phyloP scores from a whole-genome alignment of 2,888 invertebrate species.

The Drosophila kambysellisi region DNA sequence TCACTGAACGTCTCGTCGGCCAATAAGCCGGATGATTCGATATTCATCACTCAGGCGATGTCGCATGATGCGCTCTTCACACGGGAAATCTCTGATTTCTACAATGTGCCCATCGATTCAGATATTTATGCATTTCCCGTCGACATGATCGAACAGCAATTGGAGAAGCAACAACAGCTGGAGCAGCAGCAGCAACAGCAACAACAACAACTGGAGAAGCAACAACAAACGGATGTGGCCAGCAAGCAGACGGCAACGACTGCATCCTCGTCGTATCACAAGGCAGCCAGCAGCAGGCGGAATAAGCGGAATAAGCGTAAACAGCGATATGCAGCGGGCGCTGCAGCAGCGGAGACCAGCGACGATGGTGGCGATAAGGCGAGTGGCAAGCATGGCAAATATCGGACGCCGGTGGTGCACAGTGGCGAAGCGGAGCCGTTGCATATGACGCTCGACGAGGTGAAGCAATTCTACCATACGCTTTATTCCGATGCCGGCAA shows the following conservation, averaged over 20 bases:
- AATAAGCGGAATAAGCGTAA: slow-evolving; percentile 83
- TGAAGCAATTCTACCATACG: slow-evolving; percentile 92
- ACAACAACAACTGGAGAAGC: slow-evolving; percentile 5
- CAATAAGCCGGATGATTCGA: slow-evolving; percentile 93
- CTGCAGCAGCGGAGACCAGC: slow-evolving; percentile 64
- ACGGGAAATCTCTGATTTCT: slow-evolving; percentile 93
- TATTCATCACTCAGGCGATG: slow-evolving; percentile 95
- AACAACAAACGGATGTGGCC: slow-evolving; percentile 16
- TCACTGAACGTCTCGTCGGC: slow-evolving; percentile 90
- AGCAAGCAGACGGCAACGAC: slow-evolving; percentile 9
- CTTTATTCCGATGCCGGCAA: slow-evolving; percentile 88
- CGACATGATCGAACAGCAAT: slow-evolving; percentile 88
- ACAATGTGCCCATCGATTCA: slow-evolving; percentile 95
- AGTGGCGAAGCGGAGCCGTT: slow-evolving; percentile 87
- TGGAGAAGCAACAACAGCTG: slow-evolving; percentile 34
- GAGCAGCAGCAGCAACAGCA: slow-evolving; percentile 27
- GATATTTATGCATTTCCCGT: slow-evolving; percentile 95
- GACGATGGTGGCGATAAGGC: slow-evolving; percentile 74
- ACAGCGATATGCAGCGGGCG: slow-evolving; percentile 70
- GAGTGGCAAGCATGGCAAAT: slow-evolving; percentile 68
- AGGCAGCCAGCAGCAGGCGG: slow-evolving; percentile 55
- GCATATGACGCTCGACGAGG: slow-evolving; percentile 94
- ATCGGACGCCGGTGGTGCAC: slow-evolving; percentile 61
- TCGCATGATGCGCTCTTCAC: slow-evolving; percentile 93
- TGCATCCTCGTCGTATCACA: slow-evolving; percentile 12